Evolutionary conservation across 2,888 invertebrate species (phyloP).

Genomic region (Drosophila mimica): DNA sequence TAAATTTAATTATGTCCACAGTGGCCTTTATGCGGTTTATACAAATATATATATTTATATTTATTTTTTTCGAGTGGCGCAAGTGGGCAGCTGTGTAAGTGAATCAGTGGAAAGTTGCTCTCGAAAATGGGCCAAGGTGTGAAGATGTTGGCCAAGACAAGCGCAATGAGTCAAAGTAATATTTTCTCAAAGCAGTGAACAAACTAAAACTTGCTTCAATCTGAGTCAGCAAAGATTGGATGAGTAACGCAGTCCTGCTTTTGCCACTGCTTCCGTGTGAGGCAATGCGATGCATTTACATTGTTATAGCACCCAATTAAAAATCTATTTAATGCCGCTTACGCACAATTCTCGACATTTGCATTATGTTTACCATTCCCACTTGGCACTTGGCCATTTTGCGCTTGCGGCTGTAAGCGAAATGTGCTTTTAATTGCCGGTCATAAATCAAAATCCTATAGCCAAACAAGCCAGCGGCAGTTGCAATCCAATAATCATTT

Average conservation of each 20-base stretch:
- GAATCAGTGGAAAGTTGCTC: constrained; percentile 53
- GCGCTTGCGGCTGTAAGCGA: constrained; percentile 39
- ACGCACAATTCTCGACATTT: constrained; percentile 26
- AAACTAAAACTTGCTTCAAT: background rate
- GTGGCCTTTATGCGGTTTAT: constrained; percentile 16
- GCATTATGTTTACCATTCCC: constrained; percentile 19
- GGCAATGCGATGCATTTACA: constrained; percentile 23
- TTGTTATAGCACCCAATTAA: constrained; percentile 71
- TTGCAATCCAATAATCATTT: constrained; percentile 58
- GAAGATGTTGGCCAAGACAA: constrained; percentile 13
- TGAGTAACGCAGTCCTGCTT: background rate
- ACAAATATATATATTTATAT: background rate
- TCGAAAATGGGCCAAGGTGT: constrained; percentile 38
- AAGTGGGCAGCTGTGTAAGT: constrained; percentile 36
- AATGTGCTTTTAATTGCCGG: constrained; percentile 80
- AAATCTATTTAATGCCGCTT: constrained; percentile 68
- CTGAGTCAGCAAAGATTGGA: constrained; percentile 29
- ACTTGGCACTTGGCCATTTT: constrained; percentile 44
- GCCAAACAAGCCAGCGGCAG: constrained; percentile 19
- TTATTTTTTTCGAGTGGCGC: background rate
- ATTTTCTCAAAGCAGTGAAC: background rate
- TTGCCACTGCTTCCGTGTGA: constrained; percentile 12
- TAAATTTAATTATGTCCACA: constrained; percentile 63
- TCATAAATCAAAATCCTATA: constrained; percentile 73
- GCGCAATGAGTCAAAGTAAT: constrained; percentile 34